Base-by-base conservation (phyloP, 2,113 vertebrate genomes). In the Barbus barbus region DNA sequence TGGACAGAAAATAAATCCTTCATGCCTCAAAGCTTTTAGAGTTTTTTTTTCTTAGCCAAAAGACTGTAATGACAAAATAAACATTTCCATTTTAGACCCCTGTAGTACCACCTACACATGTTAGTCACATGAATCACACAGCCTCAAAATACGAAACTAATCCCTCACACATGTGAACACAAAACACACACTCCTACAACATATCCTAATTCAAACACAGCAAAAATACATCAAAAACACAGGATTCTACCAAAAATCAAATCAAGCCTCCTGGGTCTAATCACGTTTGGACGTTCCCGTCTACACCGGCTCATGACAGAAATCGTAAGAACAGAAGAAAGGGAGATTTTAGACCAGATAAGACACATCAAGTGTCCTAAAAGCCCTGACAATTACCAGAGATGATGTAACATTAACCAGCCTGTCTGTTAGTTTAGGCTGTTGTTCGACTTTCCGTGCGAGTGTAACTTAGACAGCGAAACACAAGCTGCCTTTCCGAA, bases 381-480 rank as follows among this genome's bases (percentile, higher is more conserved):
- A 90, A 90, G 89, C 88, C 89, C 89, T 83, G 92, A 91, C 90
- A 92, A 92, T 90, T 92, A 91, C 87, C 90, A 86, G 84, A 88
- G 92, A 92, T 89, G 91, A 72, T 90, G 92, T 94, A 94, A 94
- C 91, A 88, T 93, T 90, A 94, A 92, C 92, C 88, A 85, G 74
- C n/a, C 86, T 76, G 79, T 83, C 75, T 86, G 79, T 84, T 88
- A 73, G 51, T 83, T 75, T 74, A 90, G 88, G 85, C 88, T 56
- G 87, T 84, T 91, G 89, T 90, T 90, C 28, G 67, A 87, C 91
- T 87, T 90, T 91, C 91, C 90, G 91, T 86, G 77, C 51, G 53
- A 89, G 86, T 93, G 91, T 92, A 93, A 94, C 90, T 89, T 90
- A 93, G 92, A 94, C 93, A 90, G 14, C 85, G 90, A 92, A 92